These are phyloP conservation scores for Aegithalos caudatus DNA, from an alignment of 2,113 vertebrate species.

Conservation along the genomic window DNA sequence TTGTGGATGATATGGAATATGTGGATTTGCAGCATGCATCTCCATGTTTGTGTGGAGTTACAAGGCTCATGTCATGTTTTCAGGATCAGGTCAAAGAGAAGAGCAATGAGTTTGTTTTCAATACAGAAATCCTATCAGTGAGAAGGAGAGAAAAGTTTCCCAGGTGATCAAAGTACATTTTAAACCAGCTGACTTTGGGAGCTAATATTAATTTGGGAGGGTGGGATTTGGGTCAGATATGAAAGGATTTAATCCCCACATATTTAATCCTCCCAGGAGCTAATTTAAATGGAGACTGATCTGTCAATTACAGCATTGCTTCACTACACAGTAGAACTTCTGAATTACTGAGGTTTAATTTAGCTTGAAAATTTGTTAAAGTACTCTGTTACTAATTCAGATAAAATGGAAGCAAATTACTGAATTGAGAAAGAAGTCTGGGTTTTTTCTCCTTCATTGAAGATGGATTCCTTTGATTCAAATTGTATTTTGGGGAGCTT, in stretches of 20 bases:
- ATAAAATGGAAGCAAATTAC: not conserved
- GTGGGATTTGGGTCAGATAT: conserved; percentile 44
- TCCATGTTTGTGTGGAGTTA: not conserved
- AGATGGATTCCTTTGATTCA: not conserved
- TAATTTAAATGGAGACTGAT: conserved; percentile 40
- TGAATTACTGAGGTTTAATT: conserved; percentile 34
- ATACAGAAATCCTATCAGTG: not conserved
- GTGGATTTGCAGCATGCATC: not conserved
- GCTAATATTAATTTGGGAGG: not conserved
- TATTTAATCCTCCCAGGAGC: conserved; percentile 22
- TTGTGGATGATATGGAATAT: not conserved
- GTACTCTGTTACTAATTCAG: not conserved
- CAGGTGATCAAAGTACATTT: conserved; percentile 42
- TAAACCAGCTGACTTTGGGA: not conserved
- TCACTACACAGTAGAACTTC: not conserved
- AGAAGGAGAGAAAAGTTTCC: not conserved
- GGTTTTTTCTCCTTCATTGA: not conserved
- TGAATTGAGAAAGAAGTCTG: not conserved
- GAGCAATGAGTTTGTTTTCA: not conserved
- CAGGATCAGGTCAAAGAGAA: not conserved
- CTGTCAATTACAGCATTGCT: conserved; percentile 27
- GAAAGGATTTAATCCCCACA: conserved; percentile 44
- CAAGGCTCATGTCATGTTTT: not conserved
- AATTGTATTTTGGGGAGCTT: not conserved
- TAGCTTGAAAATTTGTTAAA: conserved; percentile 41